A percentile compares a stretch with the other conserved stretches of the same genome.
Conservation (phyloP, 2,113 vertebrate genomes). For the Esox niger region DNA sequence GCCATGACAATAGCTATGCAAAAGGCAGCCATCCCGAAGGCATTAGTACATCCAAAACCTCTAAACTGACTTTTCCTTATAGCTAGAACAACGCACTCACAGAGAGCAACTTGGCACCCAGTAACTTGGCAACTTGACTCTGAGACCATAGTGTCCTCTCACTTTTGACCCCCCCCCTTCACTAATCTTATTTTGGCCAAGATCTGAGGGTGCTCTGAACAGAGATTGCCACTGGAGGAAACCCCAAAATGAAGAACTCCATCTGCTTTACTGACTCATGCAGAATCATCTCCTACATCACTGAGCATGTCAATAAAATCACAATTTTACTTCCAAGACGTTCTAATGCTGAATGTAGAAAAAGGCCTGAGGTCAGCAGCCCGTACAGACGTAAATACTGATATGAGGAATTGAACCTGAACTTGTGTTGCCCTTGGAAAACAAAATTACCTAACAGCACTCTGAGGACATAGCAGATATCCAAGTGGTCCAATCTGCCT, state of each 20-base stretch:
- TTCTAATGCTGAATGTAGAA: not conserved
- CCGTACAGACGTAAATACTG: not conserved
- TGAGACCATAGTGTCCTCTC: not conserved
- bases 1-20: not conserved
- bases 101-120: not conserved
- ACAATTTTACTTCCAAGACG: not conserved
- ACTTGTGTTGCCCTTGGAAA: not conserved
- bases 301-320: not conserved
- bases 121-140: no score
- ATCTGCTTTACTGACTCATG: not conserved
- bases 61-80: not conserved
- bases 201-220: not conserved
- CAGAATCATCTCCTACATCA: not conserved
- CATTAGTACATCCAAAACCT: not conserved
- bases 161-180: not conserved
- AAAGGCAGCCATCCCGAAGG: not conserved
- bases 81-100: not conserved
- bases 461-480: not conserved
- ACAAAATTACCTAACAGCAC: not conserved
- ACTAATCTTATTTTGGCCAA: no score
- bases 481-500: not conserved
- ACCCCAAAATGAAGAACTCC: not conserved
- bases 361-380: not conserved
- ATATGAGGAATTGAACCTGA: not conserved
- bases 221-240: not conserved